Conservation (phyloP, 2,113 vertebrate genomes). For the Sinocyclocheilus anophthalmus region DNA sequence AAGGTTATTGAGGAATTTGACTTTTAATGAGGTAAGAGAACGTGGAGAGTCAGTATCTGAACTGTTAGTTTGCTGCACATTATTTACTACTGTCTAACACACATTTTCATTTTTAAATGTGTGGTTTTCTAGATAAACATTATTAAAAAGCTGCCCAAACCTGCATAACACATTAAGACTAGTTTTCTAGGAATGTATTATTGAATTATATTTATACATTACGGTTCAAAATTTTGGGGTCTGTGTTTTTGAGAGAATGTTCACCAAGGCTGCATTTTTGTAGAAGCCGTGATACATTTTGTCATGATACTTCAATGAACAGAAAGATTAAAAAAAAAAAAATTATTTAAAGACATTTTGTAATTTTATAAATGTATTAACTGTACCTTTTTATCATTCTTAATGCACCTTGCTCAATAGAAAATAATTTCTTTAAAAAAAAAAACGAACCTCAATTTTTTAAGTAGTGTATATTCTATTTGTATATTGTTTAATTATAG, state of each 20-base stretch:
- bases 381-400: too few species aligned
- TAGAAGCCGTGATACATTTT: not conserved
- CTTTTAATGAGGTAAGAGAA: slow-evolving; percentile 12
- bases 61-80: not conserved
- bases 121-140: not conserved
- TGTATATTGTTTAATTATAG: too few species aligned
- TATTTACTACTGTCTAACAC: not conserved
- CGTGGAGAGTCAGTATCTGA: not conserved
- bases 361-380: not conserved
- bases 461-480: too few species aligned
- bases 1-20: slow-evolving; percentile 23
- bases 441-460: too few species aligned
- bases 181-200: not conserved
- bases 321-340: not conserved
- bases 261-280: not conserved
- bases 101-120: not conserved
- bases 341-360: not conserved
- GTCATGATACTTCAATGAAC: not conserved
- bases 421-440: too few species aligned
- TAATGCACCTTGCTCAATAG: too few species aligned
- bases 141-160: not conserved
- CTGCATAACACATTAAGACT: not conserved
- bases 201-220: not conserved
- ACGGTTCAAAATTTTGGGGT: too few species aligned
- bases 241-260: not conserved